phyloP scores from a whole-genome alignment of 1,140 invertebrate genomes.

The Euura saliciscinereae region DNA sequence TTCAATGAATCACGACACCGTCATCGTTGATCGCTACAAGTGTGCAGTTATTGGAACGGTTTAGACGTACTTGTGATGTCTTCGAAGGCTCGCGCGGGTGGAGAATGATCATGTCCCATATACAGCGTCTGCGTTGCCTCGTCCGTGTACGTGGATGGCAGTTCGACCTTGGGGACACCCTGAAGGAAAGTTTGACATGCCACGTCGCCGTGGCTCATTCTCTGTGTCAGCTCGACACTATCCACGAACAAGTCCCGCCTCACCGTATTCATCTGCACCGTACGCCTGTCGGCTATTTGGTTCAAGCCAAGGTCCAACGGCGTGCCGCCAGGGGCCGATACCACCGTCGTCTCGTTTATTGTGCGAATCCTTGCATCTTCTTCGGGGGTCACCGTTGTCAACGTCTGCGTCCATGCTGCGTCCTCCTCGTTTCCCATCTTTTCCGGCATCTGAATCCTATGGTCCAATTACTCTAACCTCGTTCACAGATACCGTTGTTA shows the following conservation, averaged over 20 bases:
- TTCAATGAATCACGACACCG: too few relatives aligned
- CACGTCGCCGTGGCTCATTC: conserved; percentile 5
- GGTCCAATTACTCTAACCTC: not conserved
- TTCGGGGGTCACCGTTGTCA: conserved; percentile 34
- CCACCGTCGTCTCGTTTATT: conserved; percentile 16
- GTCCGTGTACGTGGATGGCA: conserved; percentile 27
- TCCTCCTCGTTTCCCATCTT: conserved; percentile 20
- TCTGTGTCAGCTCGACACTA: conserved; percentile 18
- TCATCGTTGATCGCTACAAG: too few relatives aligned
- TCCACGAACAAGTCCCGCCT: conserved; percentile 23
- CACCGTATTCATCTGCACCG: conserved; percentile 14
- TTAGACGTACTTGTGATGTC: conserved; percentile 33
- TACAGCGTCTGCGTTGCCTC: conserved; percentile 38
- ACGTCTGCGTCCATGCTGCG: conserved; percentile 33
- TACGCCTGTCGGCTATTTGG: conserved; percentile 23
- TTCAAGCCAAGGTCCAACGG: conserved; percentile 22
- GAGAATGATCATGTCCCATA: conserved; percentile 29
- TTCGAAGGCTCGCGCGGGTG: conserved; percentile 18
- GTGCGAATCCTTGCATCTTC: conserved; percentile 32
- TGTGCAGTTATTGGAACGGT: too few relatives aligned
- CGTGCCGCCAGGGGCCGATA: conserved; percentile 23
- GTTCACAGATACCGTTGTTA: too few relatives aligned
- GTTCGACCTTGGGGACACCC: conserved; percentile 29
- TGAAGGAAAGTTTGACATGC: conserved; percentile 37
- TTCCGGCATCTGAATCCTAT: not conserved